A percentile compares a stretch with the other conserved stretches of the same genome.
Evolutionary conservation across 1,140 invertebrate genomes (phyloP).

Genomic region (Phymastichus coffea): DNA sequence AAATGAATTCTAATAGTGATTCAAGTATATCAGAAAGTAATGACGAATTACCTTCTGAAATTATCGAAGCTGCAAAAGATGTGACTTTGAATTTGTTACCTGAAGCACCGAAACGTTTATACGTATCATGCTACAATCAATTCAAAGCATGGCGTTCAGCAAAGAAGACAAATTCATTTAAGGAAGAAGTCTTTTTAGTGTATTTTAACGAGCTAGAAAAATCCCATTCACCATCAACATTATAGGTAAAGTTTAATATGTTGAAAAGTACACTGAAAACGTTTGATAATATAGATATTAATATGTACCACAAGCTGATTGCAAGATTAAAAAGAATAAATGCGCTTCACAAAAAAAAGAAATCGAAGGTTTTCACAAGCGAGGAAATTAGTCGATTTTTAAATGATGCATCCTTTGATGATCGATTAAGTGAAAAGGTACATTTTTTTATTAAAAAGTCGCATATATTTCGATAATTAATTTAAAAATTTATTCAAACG

Average conservation of each 20-base stretch:
- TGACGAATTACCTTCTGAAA: background rate
- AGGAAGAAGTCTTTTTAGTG: background rate
- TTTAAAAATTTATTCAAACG: too few relatives aligned
- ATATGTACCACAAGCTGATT: background rate
- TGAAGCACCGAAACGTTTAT: background rate
- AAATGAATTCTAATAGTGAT: background rate
- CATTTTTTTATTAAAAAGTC: too few relatives aligned
- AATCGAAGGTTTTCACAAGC: background rate
- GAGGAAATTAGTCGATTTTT: background rate
- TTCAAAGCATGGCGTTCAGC: background rate
- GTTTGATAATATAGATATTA: conserved; percentile 10
- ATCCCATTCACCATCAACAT: background rate
- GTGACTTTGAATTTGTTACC: background rate
- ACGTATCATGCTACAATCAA: background rate
- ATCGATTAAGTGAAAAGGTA: too few relatives aligned
- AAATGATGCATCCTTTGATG: too few relatives aligned
- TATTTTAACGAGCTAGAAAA: background rate
- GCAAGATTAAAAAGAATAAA: background rate
- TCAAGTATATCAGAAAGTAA: background rate
- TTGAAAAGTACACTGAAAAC: background rate
- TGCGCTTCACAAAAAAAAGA: background rate
- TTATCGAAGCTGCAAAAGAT: background rate
- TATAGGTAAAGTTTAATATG: conserved; percentile 12
- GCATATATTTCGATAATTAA: too few relatives aligned
- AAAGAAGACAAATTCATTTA: background rate